These are phyloP conservation scores for Gymnocephalus cernua DNA, from an alignment of 2,113 vertebrate species.

Conservation along the genomic window DNA sequence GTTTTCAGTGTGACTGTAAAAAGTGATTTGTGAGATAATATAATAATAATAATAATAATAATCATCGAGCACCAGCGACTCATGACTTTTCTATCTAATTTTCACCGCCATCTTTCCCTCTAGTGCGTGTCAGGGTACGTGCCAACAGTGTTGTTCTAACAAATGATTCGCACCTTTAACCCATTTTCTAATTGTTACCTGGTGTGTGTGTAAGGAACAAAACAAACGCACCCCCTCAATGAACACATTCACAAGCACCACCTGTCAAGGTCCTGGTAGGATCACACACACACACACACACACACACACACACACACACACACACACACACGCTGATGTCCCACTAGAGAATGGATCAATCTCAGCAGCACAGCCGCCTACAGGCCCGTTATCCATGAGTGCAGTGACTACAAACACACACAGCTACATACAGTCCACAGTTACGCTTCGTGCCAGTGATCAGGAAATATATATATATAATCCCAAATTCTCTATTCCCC, in stretches of 20 bases:
- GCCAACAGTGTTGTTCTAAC: constrained; percentile 42
- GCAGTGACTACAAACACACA: constrained; percentile 10
- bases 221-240: not conserved
- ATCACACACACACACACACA: constrained; percentile 36
- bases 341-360: constrained; percentile 60
- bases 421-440: constrained; percentile 4
- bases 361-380: constrained; percentile 53
- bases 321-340: not conserved
- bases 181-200: constrained; percentile 54
- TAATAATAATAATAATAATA: too few relatives aligned
- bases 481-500: constrained; percentile 44
- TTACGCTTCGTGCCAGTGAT: constrained; percentile 17
- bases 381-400: constrained; percentile 40
- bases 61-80: not conserved
- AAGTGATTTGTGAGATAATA: too few relatives aligned
- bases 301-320: constrained; percentile 10
- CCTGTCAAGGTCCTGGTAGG: constrained; percentile 56
- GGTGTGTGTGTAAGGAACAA: constrained; percentile 21
- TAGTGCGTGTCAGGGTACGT: not conserved
- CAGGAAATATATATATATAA: not conserved
- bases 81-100: not conserved
- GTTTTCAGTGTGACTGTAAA: not conserved
- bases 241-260: constrained; percentile 39
- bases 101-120: not conserved
- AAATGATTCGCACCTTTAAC: constrained; percentile 34